A percentile compares a stretch with the other conserved stretches of the same genome.
Conservation (phyloP, 2,888 invertebrate genomes). For the Trichopoda pennipes region DNA sequence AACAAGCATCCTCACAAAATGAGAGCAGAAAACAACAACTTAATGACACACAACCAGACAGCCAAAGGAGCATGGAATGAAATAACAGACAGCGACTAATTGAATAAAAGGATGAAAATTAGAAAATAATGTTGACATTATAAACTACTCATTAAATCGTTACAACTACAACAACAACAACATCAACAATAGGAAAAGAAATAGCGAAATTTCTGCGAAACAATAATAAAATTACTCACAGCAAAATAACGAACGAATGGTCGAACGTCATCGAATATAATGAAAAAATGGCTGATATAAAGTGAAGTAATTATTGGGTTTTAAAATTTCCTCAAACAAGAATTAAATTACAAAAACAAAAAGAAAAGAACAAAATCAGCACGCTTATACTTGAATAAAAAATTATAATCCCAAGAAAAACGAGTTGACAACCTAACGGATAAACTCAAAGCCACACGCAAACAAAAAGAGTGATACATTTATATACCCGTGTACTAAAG, state of each 20-base stretch:
- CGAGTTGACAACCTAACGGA: constrained; percentile 7
- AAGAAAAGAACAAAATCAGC: constrained; percentile 35
- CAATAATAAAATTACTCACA: neutral
- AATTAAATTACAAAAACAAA: constrained; percentile 38
- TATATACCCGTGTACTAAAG: too few species aligned
- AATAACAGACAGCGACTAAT: constrained; percentile 41
- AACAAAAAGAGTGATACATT: too few species aligned
- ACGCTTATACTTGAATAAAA: constrained; percentile 41
- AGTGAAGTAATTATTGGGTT: constrained; percentile 41
- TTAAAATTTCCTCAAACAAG: constrained; percentile 33
- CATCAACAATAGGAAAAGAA: neutral
- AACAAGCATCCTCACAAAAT: constrained; percentile 8
- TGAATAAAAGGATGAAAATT: constrained; percentile 61
- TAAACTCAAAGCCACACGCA: too few species aligned
- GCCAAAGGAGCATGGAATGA: neutral
- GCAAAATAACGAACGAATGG: constrained; percentile 23
- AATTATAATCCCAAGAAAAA: constrained; percentile 23
- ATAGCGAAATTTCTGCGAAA: neutral
- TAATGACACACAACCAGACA: neutral
- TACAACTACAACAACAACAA: constrained; percentile 42
- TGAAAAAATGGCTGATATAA: constrained; percentile 27
- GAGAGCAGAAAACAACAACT: constrained; percentile 23
- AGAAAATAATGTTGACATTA: constrained; percentile 68
- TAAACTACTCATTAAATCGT: constrained; percentile 68
- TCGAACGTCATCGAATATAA: neutral